Conservation (phyloP, 2,113 vertebrate species). For the Xiphophorus couchianus region DNA sequence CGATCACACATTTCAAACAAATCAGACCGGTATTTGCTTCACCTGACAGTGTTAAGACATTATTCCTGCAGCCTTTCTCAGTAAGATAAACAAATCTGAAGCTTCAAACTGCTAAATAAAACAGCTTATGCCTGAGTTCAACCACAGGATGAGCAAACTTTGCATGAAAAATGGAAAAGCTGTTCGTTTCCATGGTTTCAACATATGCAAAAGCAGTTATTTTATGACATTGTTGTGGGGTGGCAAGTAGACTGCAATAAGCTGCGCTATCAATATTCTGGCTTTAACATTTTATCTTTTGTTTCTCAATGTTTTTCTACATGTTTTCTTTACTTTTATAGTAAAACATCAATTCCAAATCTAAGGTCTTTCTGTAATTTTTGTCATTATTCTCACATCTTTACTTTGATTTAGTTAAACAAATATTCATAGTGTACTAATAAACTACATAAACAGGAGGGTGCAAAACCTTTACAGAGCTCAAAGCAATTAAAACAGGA, state of each 20-base stretch:
- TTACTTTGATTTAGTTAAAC: conserved; percentile 1
- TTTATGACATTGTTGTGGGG: too few relatives aligned
- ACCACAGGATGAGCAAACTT: not conserved
- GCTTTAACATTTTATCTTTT: conserved; percentile 6
- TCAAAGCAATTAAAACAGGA: too few relatives aligned
- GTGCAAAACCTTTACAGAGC: too few relatives aligned
- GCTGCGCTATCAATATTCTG: conserved; percentile 49
- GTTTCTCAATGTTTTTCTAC: conserved; percentile 53
- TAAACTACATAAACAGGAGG: too few relatives aligned
- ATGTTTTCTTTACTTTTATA: conserved; percentile 74
- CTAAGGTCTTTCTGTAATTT: conserved; percentile 53
- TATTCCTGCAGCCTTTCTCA: conserved; percentile 10
- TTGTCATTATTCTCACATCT: conserved; percentile 10
- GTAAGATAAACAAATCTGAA: not conserved
- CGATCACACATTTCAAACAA: not conserved
- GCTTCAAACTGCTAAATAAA: conserved; percentile 19
- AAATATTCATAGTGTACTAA: not conserved
- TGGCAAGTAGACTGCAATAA: conserved; percentile 25
- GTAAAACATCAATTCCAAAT: conserved; percentile 75
- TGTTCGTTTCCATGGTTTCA: not conserved
- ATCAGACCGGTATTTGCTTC: not conserved
- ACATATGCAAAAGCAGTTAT: too few relatives aligned
- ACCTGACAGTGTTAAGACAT: not conserved
- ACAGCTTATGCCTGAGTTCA: not conserved
- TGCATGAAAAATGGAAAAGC: conserved; percentile 14